These are phyloP conservation scores for Sialia sialis DNA, from an alignment of 2,113 vertebrate genomes.

Conservation along the genomic window DNA sequence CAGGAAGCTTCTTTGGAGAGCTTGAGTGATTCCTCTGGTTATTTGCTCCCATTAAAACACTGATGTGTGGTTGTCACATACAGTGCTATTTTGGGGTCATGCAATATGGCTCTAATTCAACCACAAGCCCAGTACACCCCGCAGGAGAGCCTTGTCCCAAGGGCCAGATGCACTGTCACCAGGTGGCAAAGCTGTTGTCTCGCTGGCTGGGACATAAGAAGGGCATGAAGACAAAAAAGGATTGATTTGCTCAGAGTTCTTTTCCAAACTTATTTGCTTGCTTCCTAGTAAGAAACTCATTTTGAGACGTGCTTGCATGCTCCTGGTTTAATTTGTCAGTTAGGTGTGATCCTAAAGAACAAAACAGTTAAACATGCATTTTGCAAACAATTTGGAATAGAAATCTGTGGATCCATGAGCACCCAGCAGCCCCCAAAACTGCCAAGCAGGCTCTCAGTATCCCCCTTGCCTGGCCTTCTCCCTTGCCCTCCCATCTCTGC, in stretches of 20 bases:
- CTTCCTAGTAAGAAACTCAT: background rate
- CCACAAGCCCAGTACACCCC: background rate
- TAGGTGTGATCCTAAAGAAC: background rate
- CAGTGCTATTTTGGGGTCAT: background rate
- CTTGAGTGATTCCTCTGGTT: background rate
- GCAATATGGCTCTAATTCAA: background rate
- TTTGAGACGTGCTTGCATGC: background rate
- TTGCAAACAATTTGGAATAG: background rate
- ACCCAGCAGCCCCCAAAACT: background rate
- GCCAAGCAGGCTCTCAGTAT: background rate
- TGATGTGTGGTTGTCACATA: background rate
- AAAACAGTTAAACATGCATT: fast-evolving
- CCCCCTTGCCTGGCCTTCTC: background rate
- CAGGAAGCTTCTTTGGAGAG: background rate
- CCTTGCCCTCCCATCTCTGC: fast-evolving
- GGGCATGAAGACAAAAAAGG: background rate
- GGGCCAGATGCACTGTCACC: background rate
- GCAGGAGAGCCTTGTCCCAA: background rate
- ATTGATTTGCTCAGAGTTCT: background rate
- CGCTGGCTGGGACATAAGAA: background rate
- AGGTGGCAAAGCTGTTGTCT: slow-evolving; percentile 26
- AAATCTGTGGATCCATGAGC: background rate
- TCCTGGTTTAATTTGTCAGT: background rate
- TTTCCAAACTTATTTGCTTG: background rate
- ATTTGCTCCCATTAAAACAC: background rate